Percentiles rank a stretch among this genome's conserved stretches.
phyloP scores from a whole-genome alignment of 2,797 vertebrate genomes.

The Myotis vivesi region DNA sequence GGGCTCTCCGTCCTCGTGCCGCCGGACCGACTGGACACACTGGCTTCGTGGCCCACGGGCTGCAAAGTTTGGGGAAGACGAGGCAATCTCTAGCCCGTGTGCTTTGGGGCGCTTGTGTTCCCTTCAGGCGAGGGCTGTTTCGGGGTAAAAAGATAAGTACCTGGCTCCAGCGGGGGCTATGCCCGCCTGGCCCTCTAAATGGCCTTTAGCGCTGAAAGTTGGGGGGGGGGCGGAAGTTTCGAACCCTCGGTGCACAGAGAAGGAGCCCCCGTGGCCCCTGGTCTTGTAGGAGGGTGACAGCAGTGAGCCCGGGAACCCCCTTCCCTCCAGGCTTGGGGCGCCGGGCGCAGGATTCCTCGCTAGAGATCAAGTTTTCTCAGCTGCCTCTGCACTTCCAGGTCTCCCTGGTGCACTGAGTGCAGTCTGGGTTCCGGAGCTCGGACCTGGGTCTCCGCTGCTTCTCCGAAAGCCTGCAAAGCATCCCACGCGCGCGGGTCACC shows the following conservation, averaged over 20 bases:
- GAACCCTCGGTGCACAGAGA: background rate
- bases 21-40: background rate
- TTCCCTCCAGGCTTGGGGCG: background rate
- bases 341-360: background rate
- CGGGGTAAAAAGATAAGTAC: background rate
- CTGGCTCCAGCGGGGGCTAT: background rate
- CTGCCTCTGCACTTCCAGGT: background rate
- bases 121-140: background rate
- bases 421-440: background rate
- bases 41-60: background rate
- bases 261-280: background rate
- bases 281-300: too few species aligned
- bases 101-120: background rate
- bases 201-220: constrained; percentile 64
- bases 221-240: constrained; percentile 39
- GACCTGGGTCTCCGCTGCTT: background rate
- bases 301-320: too few species aligned
- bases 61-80: constrained; percentile 62
- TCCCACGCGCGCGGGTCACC: background rate
- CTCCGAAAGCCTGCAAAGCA: background rate
- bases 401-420: background rate
- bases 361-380: constrained; percentile 39
- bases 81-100: background rate
- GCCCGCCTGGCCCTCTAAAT: too few species aligned
- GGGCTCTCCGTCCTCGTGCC: background rate